phyloP scores from a whole-genome alignment of 1,140 invertebrate species.

The Apis dorsata region DNA sequence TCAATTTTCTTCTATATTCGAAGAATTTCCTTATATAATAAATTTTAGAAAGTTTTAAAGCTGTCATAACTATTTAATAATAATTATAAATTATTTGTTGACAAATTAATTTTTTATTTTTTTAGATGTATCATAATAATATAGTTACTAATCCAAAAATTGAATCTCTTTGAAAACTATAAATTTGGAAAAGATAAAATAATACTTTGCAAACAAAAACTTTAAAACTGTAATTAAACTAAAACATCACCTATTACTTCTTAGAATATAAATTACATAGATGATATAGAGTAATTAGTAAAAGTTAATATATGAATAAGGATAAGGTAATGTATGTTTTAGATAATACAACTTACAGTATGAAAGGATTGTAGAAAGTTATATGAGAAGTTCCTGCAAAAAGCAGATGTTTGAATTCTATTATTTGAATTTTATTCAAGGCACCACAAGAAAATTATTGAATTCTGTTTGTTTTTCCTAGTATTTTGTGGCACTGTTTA shows the following conservation, averaged over 20 bases:
- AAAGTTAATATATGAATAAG: slow-evolving; percentile 44
- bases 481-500: slow-evolving; percentile 40
- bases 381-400: slow-evolving; percentile 24
- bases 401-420: slow-evolving; percentile 36
- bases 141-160: slow-evolving; percentile 15
- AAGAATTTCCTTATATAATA: slow-evolving; percentile 37
- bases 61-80: slow-evolving; percentile 33
- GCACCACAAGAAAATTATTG: slow-evolving; percentile 45
- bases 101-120: slow-evolving; percentile 23
- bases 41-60: slow-evolving; percentile 34
- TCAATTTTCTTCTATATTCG: slow-evolving; percentile 28
- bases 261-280: slow-evolving; percentile 48
- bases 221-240: slow-evolving; percentile 36
- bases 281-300: slow-evolving; percentile 21
- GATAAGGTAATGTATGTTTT: slow-evolving; percentile 39
- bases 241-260: slow-evolving; percentile 40
- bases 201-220: slow-evolving; percentile 29
- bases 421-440: slow-evolving; percentile 51
- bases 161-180: neutral
- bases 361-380: slow-evolving; percentile 43
- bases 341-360: slow-evolving; percentile 44
- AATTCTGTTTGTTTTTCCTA: slow-evolving; percentile 18
- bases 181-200: slow-evolving; percentile 24
- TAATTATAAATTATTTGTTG: slow-evolving; percentile 31
- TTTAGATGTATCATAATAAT: slow-evolving; percentile 6